Evolutionary conservation across 1,140 invertebrate genomes (phyloP), one percentile per base, ranked within the genome.

Genomic region (Drosophila pallidifrons): DNA sequence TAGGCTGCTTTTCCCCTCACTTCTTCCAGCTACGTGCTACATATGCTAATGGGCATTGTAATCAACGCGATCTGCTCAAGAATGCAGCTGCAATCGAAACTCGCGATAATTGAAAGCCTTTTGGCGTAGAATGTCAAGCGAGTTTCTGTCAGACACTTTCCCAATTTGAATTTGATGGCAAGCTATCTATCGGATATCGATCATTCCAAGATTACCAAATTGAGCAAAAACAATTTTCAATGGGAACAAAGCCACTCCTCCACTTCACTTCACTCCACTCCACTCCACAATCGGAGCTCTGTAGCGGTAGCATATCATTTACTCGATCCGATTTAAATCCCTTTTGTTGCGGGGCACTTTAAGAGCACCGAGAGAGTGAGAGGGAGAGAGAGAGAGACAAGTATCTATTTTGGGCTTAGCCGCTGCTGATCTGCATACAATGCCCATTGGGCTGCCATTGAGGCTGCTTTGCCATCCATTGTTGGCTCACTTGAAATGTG

Each of bases 371-470:
- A 20, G 30, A 5, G 30, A 32, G 59, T 16, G 10, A 20, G 16
- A 20, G 16, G 0, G 20, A 4, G 20, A 25, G 20, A 25, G 20
- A 25, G 20, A 25, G 8, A 64, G 67, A 46, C 67, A 63, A 64
- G 46, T 63, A 70, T 63, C 41, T 58, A 51, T 75, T 70, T 57
- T 57, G 32, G 15, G 16, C 46, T 46, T 38, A 46, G 15, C 28
- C 38, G 30, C 32, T 38, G 67, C 32, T 51, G 72, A 79, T 87
- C 66, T 82, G 76, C 83, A 88, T 69, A 87, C 82, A 87, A 87
- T 88, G 78, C 78, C 58, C 67, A 70, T 57, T 70, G 52, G 55
- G 60, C 58, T 52, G 65, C 71, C 80, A 82, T 82, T 75, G 61
- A 75, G 51, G 43, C 28, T 45, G 55, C 20, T 28, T 60, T 59